These are phyloP conservation scores for Clupea harengus DNA, from an alignment of 2,113 vertebrate species.

Conservation along the genomic window DNA sequence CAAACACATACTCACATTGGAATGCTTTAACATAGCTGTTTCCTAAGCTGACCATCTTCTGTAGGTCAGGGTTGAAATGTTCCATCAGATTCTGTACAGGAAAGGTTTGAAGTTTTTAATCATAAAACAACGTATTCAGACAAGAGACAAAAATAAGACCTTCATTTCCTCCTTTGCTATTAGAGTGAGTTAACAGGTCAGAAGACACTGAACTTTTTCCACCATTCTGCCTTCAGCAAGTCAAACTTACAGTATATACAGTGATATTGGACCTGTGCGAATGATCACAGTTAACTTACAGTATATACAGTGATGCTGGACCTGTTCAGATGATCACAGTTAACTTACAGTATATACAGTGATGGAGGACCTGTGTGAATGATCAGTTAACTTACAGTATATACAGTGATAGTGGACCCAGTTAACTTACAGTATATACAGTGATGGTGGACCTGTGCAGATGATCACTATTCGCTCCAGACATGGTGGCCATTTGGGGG, in stretches of 20 bases:
- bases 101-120: background rate
- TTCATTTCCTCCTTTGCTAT: too few species aligned
- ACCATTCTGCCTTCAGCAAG: background rate
- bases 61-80: conserved; percentile 89
- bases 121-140: background rate
- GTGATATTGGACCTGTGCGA: conserved; percentile 70
- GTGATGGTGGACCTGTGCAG: conserved; percentile 70
- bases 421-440: conserved; percentile 66
- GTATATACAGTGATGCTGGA: conserved; percentile 70
- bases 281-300: conserved; percentile 65
- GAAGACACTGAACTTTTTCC: background rate
- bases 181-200: background rate
- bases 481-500: conserved; percentile 57
- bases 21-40: conserved; percentile 90
- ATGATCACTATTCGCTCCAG: conserved; percentile 69
- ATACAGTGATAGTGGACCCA: conserved; percentile 62
- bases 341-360: background rate
- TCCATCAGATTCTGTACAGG: conserved; percentile 83
- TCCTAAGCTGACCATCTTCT: conserved; percentile 87
- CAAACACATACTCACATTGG: conserved; percentile 73
- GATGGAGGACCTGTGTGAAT: conserved; percentile 71
- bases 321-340: conserved; percentile 71
- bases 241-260: background rate
- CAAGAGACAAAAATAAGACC: background rate
- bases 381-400: background rate